Base-by-base conservation (phyloP, 2,888 invertebrate species). In the Glyphotaelius pellucidus region DNA sequence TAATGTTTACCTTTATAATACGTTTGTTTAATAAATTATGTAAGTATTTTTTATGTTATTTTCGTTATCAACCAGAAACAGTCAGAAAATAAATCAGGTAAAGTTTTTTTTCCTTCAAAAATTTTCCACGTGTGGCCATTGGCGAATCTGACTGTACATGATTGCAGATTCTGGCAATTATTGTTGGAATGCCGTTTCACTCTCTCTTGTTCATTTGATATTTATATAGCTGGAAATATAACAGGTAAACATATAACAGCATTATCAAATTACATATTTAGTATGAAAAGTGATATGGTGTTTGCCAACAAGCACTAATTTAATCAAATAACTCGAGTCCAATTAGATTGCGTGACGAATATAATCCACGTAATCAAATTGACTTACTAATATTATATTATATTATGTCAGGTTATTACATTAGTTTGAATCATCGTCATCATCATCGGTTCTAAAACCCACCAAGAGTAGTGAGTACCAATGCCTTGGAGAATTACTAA, bases 141-240 rank as follows among this genome's bases (percentile, higher is more conserved):
- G n/a, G 25, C 2, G 67, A 4, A 67, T 4, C 25, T 25, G 2
- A 67, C 67, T 67, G 67, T 67, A 67, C 19, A 25, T 42, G 31
- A 35, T 88, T 90, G 92, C 92, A 92, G 88, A 91, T 90, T 67
- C 88, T 31, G 88, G 25, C 86, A 87, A 90, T 91, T 90, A 92
- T 91, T 90, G 81, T 32, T 80, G 91, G 92, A 92, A 92, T 92
- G 92, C 79, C 91, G 92, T 92, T 91, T 92, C 90, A 90, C 92
- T 90, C 86, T 91, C 91, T 88, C 88, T 35, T 81, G 85, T n/a
- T 25, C 85, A 9, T 35, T 85, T 85, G 30, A 9, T n/a, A 67
- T 67, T 67, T 25, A 67, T 67, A 67, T 67, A n/a, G 25, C 67
- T 67, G 67, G 9, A 25, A 67, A 67, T 25, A 67, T 67, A 25